phyloP scores from a whole-genome alignment of 1,140 invertebrate genomes.

The Monochamus saltuarius region DNA sequence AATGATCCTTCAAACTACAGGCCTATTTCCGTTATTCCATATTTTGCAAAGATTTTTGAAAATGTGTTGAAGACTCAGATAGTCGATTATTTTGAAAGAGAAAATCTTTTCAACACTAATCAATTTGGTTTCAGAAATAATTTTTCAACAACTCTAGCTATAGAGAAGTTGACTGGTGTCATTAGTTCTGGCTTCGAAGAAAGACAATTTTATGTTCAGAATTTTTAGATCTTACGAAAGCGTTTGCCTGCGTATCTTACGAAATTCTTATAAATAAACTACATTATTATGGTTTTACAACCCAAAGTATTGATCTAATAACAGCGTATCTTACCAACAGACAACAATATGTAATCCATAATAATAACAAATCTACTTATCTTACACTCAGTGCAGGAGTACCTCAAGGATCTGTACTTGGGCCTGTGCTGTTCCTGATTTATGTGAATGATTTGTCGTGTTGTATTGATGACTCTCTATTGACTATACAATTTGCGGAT shows the following conservation, averaged over 20 bases:
- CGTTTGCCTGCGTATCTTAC: neutral
- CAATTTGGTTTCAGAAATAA: slow-evolving; percentile 7
- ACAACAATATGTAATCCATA: too few species aligned
- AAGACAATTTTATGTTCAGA: neutral
- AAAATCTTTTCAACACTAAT: neutral
- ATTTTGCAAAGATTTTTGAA: neutral
- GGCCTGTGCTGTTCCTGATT: too few species aligned
- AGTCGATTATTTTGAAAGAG: slow-evolving; percentile 1
- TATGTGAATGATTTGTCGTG: too few species aligned
- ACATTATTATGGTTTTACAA: too few species aligned
- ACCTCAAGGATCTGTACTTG: too few species aligned
- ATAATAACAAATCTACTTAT: too few species aligned
- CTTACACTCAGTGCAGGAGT: too few species aligned
- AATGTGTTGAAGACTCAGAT: neutral
- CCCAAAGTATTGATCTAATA: too few species aligned
- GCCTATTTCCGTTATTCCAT: neutral
- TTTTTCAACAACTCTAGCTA: neutral
- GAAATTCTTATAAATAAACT: neutral
- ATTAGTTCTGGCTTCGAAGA: neutral
- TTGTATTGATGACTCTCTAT: too few species aligned
- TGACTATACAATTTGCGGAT: too few species aligned
- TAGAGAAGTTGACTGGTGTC: neutral
- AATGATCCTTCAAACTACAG: neutral
- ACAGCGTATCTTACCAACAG: too few species aligned
- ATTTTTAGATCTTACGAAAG: neutral